phyloP scores from a whole-genome alignment of 2,113 vertebrate genomes.

The Hemiscyllium ocellatum region DNA sequence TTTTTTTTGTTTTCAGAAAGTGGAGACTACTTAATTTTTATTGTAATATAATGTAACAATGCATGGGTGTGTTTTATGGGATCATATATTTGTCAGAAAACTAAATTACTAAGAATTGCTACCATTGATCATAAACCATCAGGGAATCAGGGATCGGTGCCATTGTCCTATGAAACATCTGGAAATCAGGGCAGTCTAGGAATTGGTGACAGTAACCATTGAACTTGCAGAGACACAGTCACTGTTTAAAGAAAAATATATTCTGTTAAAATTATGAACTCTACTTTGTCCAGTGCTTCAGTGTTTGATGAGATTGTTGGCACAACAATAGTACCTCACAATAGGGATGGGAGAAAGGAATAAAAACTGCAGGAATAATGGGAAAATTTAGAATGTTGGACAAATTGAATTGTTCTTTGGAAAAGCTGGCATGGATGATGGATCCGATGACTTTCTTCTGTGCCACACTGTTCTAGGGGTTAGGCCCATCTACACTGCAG shows the following conservation, averaged over 20 bases:
- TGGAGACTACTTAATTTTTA: neutral
- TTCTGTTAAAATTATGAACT: neutral
- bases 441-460: too few relatives aligned
- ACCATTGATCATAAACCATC: neutral
- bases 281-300: neutral
- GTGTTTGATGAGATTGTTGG: neutral
- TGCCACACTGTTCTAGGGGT: too few relatives aligned
- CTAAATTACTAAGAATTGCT: neutral
- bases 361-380: neutral
- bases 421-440: neutral
- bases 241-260: neutral
- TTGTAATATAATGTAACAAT: neutral
- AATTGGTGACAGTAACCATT: neutral
- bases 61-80: neutral
- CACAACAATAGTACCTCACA: neutral
- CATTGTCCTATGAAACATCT: neutral
- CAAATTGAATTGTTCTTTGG: neutral
- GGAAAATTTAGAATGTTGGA: neutral
- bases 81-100: neutral
- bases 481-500: neutral
- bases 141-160: too few relatives aligned
- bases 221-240: neutral
- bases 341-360: neutral
- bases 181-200: neutral
- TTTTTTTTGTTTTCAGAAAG: neutral